Base-by-base conservation (phyloP, 2,797 vertebrate genomes). In the Myripristis jacobus region DNA sequence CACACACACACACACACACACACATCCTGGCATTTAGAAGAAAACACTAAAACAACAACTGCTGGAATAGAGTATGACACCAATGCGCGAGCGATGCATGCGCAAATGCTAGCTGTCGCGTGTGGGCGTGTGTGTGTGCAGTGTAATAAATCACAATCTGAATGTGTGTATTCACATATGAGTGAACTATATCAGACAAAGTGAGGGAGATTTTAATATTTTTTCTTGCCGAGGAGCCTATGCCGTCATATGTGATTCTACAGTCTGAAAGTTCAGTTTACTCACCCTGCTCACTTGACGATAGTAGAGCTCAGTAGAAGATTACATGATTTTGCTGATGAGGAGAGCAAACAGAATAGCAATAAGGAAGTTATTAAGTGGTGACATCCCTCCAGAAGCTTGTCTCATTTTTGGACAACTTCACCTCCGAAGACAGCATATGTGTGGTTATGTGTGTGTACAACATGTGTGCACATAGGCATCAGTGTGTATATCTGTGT, bases 11-110 rank as follows among this genome's bases (percentile, higher is more conserved):
- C 75, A 70, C 61, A 61, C 31, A 60, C 60, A 61, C 81, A 54
- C 71, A 73, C 59, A 83, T 77, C 91, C 84, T 94, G 91, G 85
- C 89, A 93, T 93, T 94, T 91, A 88, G 74, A 76, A 66, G 75
- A 86, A 76, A 68, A 31, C 80, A 82, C 77, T 84, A 76, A 88
- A 88, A 89, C 81, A 86, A 77, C 75, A 79, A 22, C 29, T 69
- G 64, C 84, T 71, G 71, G 67, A 91, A 80, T 74, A 61, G 79
- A 73, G 71, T 83, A 38, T 57, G 68, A 82, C 71, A 71, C 57
- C 5, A 34, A 12, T 70, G 47, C 63, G 53, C 3, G 24, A 18
- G 34, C 67, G 48, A 34, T 47, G 48, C 75, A 71, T 66, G 51
- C 55, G 41, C 21, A 63, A 75, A 76, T 77, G 50, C 73, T 66